A percentile compares a stretch with the other conserved stretches of the same genome.
phyloP scores from a whole-genome alignment of 1,140 invertebrate genomes.

The Orussus abietinus region DNA sequence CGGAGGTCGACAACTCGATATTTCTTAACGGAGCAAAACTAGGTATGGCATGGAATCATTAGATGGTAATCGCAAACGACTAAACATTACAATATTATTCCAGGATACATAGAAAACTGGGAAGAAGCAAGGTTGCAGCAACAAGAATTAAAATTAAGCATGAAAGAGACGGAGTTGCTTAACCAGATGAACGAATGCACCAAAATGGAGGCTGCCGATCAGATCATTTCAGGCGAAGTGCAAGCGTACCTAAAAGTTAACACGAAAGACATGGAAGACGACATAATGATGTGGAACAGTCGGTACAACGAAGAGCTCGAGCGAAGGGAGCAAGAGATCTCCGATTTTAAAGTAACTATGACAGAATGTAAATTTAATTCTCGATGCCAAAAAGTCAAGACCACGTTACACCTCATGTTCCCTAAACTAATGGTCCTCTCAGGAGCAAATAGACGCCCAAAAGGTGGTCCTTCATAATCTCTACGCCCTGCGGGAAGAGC shows the following conservation, averaged over 20 bases:
- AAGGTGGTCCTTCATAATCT: constrained; percentile 25
- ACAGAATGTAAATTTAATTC: constrained; percentile 3
- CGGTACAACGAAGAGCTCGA: constrained; percentile 31
- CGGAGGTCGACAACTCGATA: constrained; percentile 16
- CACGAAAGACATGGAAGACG: constrained; percentile 24
- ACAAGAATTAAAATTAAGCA: constrained; percentile 18
- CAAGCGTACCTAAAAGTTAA: constrained; percentile 17
- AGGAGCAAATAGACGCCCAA: constrained; percentile 32
- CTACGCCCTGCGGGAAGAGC: constrained; percentile 13
- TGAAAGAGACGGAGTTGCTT: constrained; percentile 19
- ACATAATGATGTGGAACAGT: constrained; percentile 28
- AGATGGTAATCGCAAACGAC: not conserved
- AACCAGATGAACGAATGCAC: constrained; percentile 19
- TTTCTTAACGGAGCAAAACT: constrained; percentile 21
- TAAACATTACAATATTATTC: not conserved
- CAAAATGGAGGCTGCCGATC: constrained; percentile 18
- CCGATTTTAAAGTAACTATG: constrained; percentile 27
- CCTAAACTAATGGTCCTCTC: constrained; percentile 7
- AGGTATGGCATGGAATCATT: too few species aligned
- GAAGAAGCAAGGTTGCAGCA: constrained; percentile 30
- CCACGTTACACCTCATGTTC: constrained; percentile 3
- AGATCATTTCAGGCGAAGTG: constrained; percentile 26
- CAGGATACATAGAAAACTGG: constrained; percentile 25
- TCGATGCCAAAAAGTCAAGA: too few species aligned
- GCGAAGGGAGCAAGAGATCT: constrained; percentile 26